Percentiles rank a stretch among this genome's conserved stretches.
These are phyloP conservation scores for Aegithalos caudatus DNA, from an alignment of 2,113 vertebrate genomes.

Conservation along the genomic window DNA sequence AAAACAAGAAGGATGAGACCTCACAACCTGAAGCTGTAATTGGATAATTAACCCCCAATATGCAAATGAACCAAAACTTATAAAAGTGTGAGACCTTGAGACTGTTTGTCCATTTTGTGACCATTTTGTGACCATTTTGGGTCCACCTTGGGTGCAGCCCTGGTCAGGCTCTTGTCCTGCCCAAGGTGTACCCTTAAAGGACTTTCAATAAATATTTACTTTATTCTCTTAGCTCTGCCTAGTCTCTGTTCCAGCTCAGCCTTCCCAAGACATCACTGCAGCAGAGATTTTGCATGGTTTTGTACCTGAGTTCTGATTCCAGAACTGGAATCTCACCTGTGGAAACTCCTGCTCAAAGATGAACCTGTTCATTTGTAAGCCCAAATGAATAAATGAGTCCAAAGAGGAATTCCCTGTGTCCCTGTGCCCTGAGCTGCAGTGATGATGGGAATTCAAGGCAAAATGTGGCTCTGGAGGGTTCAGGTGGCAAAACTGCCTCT, in stretches of 20 bases:
- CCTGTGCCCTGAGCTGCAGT: background rate
- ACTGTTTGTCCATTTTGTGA: too few species aligned
- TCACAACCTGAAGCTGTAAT: too few species aligned
- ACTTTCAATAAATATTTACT: background rate
- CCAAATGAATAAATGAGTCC: background rate
- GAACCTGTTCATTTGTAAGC: background rate
- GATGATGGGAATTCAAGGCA: background rate
- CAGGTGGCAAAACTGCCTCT: background rate
- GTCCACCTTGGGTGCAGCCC: too few species aligned
- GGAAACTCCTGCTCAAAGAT: background rate
- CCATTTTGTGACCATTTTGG: too few species aligned
- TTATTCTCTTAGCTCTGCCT: background rate
- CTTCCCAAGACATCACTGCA: background rate
- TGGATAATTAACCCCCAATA: too few species aligned
- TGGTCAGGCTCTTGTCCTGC: too few species aligned
- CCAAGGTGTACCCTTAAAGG: too few species aligned
- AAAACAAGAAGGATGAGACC: too few species aligned
- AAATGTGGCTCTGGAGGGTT: background rate
- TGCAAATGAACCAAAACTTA: too few species aligned
- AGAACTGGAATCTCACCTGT: accelerated
- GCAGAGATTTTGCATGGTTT: accelerated
- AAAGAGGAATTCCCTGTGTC: background rate
- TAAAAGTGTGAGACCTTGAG: too few species aligned
- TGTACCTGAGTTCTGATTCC: accelerated
- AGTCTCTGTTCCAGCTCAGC: background rate